Evolutionary conservation across 2,888 invertebrate species (phyloP).

Genomic region (Perdita meconis): DNA sequence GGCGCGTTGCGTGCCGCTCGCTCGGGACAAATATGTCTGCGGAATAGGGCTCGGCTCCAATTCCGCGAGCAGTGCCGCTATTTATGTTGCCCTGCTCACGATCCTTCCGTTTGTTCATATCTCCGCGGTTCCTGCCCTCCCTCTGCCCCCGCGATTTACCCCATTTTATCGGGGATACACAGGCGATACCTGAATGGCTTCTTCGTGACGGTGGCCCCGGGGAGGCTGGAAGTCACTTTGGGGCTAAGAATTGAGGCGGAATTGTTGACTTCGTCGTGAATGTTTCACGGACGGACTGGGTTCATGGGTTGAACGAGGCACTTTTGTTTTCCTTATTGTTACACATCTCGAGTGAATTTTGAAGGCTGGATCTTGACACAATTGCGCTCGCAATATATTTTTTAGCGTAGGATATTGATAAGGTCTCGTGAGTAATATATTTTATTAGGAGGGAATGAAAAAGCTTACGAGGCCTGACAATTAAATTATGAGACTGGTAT

Average conservation of each 20-base stretch:
- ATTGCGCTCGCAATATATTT: no score
- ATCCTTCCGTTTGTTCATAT: slow-evolving; percentile 41
- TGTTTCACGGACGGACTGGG: no score
- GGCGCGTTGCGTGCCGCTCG: slow-evolving; percentile 50
- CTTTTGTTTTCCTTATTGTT: no score
- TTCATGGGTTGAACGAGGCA: no score
- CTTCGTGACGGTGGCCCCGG: background rate
- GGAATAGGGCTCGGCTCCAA: slow-evolving; percentile 63
- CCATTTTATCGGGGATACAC: background rate
- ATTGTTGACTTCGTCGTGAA: background rate
- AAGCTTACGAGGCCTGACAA: no score
- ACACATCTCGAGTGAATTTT: background rate
- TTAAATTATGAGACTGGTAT: no score
- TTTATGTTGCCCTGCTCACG: slow-evolving; percentile 58
- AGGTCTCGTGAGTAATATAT: no score
- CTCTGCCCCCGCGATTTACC: background rate
- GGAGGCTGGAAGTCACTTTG: slow-evolving; percentile 1
- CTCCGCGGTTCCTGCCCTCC: background rate
- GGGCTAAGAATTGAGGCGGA: background rate
- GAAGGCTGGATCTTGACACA: background rate
- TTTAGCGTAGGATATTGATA: no score
- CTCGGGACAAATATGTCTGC: slow-evolving; percentile 65
- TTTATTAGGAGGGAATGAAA: no score
- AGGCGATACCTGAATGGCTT: slow-evolving; percentile 11
- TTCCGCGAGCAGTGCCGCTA: slow-evolving; percentile 62